Conservation (phyloP, 2,797 vertebrate genomes). For the Brachyrhaphis roseni region DNA sequence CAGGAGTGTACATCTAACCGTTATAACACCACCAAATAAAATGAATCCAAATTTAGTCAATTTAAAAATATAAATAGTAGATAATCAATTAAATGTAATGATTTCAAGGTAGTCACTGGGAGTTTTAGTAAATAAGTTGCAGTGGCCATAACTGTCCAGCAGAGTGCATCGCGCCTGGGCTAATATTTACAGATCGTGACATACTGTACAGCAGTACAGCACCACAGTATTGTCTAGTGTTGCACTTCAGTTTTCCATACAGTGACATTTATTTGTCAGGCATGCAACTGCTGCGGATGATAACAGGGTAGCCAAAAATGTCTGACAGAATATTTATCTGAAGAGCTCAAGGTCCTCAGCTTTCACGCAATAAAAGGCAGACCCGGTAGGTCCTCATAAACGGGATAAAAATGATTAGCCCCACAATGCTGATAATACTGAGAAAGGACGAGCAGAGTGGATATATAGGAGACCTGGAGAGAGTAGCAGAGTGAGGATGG, state of each 20-base stretch:
- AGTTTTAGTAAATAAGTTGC: constrained; percentile 71
- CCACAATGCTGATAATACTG: constrained; percentile 16
- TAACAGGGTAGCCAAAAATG: constrained; percentile 6
- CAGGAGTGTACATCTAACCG: neutral
- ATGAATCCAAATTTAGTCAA: neutral
- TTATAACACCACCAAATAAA: neutral
- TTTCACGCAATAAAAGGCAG: neutral
- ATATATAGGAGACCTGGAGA: constrained; percentile 57
- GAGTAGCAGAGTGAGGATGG: constrained; percentile 51
- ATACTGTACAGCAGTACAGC: constrained; percentile 48
- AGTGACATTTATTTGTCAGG: constrained; percentile 14
- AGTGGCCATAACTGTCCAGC: constrained; percentile 48
- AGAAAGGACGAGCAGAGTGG: constrained; percentile 37
- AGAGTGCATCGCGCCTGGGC: constrained; percentile 71
- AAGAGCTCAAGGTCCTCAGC: constrained; percentile 10
- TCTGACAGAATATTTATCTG: constrained; percentile 12
- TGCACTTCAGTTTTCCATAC: constrained; percentile 28
- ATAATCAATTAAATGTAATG: constrained; percentile 2
- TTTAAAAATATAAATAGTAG: neutral
- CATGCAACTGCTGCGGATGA: constrained; percentile 14
- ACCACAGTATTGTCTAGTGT: constrained; percentile 30
- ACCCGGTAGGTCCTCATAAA: neutral
- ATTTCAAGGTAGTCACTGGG: constrained; percentile 19
- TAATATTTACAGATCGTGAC: constrained; percentile 41
- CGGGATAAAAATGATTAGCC: constrained; percentile 3